Evolutionary conservation across 1,140 invertebrate species (phyloP), one percentile per base, ranked within the genome.

Genomic region (Plectrocnemia conspersa): DNA sequence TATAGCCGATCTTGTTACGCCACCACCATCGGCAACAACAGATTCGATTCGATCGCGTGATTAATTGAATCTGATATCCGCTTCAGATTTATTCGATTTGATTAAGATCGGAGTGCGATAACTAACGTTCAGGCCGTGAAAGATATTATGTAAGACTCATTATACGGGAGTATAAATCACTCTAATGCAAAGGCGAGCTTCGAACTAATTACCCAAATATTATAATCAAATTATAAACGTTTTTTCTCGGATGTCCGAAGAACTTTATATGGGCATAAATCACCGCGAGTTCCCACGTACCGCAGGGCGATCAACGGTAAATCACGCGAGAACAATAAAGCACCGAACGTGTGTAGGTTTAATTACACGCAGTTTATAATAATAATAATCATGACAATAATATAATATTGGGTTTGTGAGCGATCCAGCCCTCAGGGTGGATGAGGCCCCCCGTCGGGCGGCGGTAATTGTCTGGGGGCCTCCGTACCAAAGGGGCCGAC

Each of bases 41-140:
- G 10, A 4, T 38, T 38, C 47, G 19, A 50, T 50, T 47, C 44
- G 49, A 44, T 41, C 32, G 21, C 27, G 33, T 54, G 57, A 59
- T 59, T 59, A 59, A 59, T 59, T 59, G 57, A 52, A 50, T 41
- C 13, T 38, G 57, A 59, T 59, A 59, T 22, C 33, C 27, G 45
- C n/a, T 47, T 32, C 45, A 47, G n/a, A 47, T 47, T 47, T 47
- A 47, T 47, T 11, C 27, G 18, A 15, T 15, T 18, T 21, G 3
- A 2, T 18, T 41, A 3, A 4, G 38, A 18, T 41, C 21, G 38
- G 19, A 21, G 36, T 19, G 18, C 36, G 36, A 40, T 40, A 40
- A 40, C 18, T 40, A 35, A 35, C n/a, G n/a, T n/a, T n/a, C n/a
- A n/a, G 32, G 32, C 6, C 6, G n/a, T 29, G 27, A 6, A 29